Evolutionary conservation across 2,113 vertebrate genomes (phyloP).

Genomic region (Heterocephalus glaber): DNA sequence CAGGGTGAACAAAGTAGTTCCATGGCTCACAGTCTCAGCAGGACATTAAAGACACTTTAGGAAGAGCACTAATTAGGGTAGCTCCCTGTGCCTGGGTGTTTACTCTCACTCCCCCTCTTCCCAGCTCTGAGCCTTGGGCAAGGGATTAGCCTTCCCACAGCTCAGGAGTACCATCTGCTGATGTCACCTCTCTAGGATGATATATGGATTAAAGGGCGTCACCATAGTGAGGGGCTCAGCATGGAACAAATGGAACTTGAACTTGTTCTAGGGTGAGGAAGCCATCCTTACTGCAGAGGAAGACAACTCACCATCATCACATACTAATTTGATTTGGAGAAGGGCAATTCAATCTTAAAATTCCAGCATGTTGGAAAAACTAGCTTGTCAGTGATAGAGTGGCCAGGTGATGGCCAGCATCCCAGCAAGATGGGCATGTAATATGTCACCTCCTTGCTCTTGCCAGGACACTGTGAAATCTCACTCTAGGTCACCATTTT

Average conservation of each 20-base stretch:
- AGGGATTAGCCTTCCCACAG: neutral
- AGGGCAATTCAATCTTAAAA: neutral
- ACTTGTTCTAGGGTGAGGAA: too few species aligned
- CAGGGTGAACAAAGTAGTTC: neutral
- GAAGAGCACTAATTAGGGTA: neutral
- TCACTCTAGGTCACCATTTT: neutral
- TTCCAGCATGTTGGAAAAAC: neutral
- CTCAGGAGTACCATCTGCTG: neutral
- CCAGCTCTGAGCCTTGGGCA: neutral
- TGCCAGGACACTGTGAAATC: neutral
- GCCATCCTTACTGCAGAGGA: neutral
- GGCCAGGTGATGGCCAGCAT: neutral
- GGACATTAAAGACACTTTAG: neutral
- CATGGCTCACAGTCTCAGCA: accelerated
- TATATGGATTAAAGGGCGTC: neutral
- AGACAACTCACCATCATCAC: neutral
- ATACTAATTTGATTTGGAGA: neutral
- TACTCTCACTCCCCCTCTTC: accelerated
- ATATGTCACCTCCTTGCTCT: neutral
- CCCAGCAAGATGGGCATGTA: too few species aligned
- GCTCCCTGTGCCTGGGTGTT: neutral
- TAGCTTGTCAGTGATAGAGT: neutral
- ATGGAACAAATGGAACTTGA: neutral
- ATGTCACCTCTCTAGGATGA: neutral
- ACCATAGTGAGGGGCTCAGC: neutral